phyloP scores from a whole-genome alignment of 2,888 invertebrate species.

The Lampropteryx suffumata region DNA sequence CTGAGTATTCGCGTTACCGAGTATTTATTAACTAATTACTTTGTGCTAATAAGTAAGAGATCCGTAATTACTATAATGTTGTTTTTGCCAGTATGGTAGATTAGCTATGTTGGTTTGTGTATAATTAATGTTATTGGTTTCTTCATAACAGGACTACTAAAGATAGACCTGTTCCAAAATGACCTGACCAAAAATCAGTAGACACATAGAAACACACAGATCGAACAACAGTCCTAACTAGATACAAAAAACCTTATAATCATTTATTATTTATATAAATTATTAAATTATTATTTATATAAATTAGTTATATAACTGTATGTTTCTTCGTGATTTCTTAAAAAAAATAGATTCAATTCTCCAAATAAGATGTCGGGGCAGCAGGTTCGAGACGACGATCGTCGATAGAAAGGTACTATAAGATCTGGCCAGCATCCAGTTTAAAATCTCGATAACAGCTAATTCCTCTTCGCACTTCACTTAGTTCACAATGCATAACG shows the following conservation, averaged over 20 bases:
- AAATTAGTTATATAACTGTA: too few relatives aligned
- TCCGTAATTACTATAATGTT: constrained; percentile 8
- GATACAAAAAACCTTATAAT: too few relatives aligned
- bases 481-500: constrained; percentile 48
- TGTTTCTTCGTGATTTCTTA: constrained; percentile 8
- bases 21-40: constrained; percentile 39
- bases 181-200: too few relatives aligned
- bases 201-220: too few relatives aligned
- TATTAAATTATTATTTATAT: too few relatives aligned
- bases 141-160: not conserved
- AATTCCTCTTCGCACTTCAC: constrained; percentile 53
- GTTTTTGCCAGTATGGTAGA: constrained; percentile 10
- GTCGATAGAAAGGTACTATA: constrained; percentile 49
- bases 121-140: not conserved
- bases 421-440: constrained; percentile 42
- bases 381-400: constrained; percentile 57
- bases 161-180: too few relatives aligned
- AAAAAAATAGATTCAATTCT: constrained; percentile 21
- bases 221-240: too few relatives aligned
- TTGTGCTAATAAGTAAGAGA: constrained; percentile 13
- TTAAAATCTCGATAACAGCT: constrained; percentile 48
- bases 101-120: not conserved
- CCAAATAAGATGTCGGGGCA: constrained; percentile 39
- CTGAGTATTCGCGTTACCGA: constrained; percentile 21
- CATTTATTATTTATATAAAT: too few relatives aligned